phyloP scores from a whole-genome alignment of 1,140 invertebrate genomes.

The Bombus ignitus region DNA sequence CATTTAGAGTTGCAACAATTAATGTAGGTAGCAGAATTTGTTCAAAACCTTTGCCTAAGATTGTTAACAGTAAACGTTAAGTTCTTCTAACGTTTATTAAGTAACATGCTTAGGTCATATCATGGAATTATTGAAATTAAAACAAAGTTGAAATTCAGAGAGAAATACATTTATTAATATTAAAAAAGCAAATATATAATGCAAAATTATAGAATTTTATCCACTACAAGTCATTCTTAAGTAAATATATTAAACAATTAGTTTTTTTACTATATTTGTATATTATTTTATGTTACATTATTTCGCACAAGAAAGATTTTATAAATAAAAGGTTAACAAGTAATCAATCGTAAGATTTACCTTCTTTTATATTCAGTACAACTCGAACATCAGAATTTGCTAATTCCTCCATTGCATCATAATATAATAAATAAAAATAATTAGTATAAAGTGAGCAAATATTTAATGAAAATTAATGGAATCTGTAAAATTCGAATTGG shows the following conservation, averaged over 20 bases:
- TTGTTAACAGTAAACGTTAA: not conserved
- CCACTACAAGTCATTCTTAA: conserved; percentile 10
- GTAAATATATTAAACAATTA: conserved; percentile 17
- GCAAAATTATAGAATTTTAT: not conserved
- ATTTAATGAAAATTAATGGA: conserved; percentile 33
- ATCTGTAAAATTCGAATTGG: conserved; percentile 40
- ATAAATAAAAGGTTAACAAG: conserved; percentile 44
- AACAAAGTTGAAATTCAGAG: conserved; percentile 3
- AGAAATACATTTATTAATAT: not conserved
- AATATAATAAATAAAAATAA: conserved; percentile 54
- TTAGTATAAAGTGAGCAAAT: conserved; percentile 58
- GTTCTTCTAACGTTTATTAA: not conserved
- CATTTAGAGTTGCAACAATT: conserved; percentile 82
- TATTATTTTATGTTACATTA: not conserved
- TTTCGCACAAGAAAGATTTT: not conserved
- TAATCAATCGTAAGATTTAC: conserved; percentile 62
- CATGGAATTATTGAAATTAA: not conserved
- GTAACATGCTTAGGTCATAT: not conserved
- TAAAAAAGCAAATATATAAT: no score
- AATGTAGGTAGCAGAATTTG: conserved; percentile 79
- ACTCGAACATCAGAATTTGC: conserved; percentile 79
- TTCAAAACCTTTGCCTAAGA: conserved; percentile 80
- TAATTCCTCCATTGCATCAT: conserved; percentile 79
- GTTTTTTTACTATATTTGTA: not conserved
- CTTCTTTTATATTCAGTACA: conserved; percentile 82